A percentile compares a stretch with the other conserved stretches of the same genome.
phyloP scores from a whole-genome alignment of 2,113 vertebrate species.

The Heptranchias perlo region DNA sequence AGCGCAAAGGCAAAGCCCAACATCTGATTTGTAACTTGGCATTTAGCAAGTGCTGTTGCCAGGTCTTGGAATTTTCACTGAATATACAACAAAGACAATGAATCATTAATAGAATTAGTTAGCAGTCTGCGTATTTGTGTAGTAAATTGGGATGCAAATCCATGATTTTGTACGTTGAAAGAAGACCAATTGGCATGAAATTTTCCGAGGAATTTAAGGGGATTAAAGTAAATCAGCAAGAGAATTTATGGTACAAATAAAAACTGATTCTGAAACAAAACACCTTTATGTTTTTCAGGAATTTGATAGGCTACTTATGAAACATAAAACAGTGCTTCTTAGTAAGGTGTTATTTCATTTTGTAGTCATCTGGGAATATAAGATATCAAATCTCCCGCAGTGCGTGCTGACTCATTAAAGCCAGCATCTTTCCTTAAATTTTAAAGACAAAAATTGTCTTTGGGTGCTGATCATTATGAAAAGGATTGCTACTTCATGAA shows the following conservation, averaged over 20 bases:
- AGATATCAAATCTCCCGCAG: neutral
- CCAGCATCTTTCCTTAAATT: neutral
- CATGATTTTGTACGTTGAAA: neutral
- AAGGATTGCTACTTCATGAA: neutral
- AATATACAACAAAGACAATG: neutral
- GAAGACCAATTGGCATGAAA: neutral
- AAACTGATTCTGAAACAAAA: neutral
- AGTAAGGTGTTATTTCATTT: neutral
- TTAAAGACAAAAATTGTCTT: neutral
- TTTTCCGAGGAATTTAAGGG: neutral
- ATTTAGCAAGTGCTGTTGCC: neutral
- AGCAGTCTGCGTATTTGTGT: neutral
- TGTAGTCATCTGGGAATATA: neutral
- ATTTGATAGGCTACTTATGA: neutral
- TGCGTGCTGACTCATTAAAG: neutral
- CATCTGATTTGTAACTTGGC: neutral
- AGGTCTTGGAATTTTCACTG: neutral
- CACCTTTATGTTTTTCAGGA: neutral
- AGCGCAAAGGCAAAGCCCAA: neutral
- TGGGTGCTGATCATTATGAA: neutral
- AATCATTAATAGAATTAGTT: slow-evolving; percentile 30
- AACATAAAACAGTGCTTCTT: neutral
- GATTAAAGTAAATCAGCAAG: neutral
- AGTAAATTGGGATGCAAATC: slow-evolving; percentile 29
- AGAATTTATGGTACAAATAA: neutral